phyloP scores from a whole-genome alignment of 2,113 vertebrate species.

The Zosterops lateralis region DNA sequence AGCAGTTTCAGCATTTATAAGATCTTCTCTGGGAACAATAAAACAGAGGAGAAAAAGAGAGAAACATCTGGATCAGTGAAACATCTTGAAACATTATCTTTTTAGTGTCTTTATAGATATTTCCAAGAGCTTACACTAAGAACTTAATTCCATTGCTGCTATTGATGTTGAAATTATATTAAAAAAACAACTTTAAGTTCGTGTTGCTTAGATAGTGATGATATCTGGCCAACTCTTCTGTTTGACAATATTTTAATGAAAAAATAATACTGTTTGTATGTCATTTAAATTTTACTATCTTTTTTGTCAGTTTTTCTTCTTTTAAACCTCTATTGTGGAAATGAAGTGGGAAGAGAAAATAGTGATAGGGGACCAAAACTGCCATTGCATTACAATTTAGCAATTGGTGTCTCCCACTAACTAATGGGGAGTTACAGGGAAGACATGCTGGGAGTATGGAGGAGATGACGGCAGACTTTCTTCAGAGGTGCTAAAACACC shows the following conservation, averaged over 20 bases:
- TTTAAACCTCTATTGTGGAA: background rate
- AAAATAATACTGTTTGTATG: background rate
- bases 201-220: background rate
- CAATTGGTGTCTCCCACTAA: background rate
- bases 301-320: background rate
- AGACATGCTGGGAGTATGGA: background rate
- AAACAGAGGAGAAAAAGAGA: conserved; percentile 20
- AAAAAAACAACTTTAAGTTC: background rate
- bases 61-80: conserved; percentile 61
- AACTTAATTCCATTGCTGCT: conserved; percentile 26
- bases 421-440: background rate
- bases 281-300: background rate
- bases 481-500: background rate
- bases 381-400: background rate
- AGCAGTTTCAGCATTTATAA: conserved; percentile 21
- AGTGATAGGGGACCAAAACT: background rate
- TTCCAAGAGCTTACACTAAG: conserved; percentile 4
- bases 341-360: background rate
- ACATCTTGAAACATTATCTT: conserved; percentile 35
- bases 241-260: background rate
- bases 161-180: conserved; percentile 33
- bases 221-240: background rate
- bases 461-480: background rate
- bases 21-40: conserved; percentile 40
- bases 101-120: conserved; percentile 27